Base-by-base conservation (phyloP, 2,888 invertebrate species). In the Galeopsomyia nigrocyanea region DNA sequence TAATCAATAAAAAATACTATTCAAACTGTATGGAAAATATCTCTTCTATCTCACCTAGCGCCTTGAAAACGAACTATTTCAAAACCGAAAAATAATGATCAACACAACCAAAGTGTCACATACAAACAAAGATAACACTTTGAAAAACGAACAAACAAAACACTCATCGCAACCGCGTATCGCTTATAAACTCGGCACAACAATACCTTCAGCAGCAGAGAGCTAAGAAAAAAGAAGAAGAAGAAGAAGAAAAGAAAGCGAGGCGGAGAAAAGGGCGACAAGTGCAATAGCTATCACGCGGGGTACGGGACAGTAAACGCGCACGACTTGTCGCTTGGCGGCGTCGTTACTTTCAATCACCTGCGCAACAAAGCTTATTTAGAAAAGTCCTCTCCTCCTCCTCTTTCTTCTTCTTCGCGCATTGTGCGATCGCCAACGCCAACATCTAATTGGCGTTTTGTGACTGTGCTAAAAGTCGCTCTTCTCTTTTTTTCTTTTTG, bases 321-420 rank as follows among this genome's bases (percentile, higher is more conserved):
- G 79, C 76, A 78, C 77, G 70, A 75, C 76, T 77, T 78, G 79
- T 82, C 80, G 68, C 71, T 71, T 58, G 46, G 60, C 61, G 63
- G 69, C 75, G 76, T 82, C 81, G 82, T 82, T 81, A 81, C 80
- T 81, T 81, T 83, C 82, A 81, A 83, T 82, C 82, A 80, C 77
- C 58, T 60, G 10, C 13, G 46, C 13, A 5, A 1, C 39, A 14
- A 49, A 61, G 47, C 64, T 64, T 64, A 64, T n/a, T 64, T 64
- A 55, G 64, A 64, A 64, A 31, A 31, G 31, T 31, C 31, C 31
- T 31, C 31, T 31, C 31, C 7, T 31, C 7, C 31, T 5, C 31
- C 31, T 31, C 31, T 51, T 0, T 16, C 5, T n/a, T 3, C 16
- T n/a, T 31, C 21, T 31, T n/a, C 51, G 14, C 47, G 46, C 14